Evolutionary conservation across 2,888 invertebrate genomes (phyloP).

Genomic region (Pyrocoelia pectoralis): DNA sequence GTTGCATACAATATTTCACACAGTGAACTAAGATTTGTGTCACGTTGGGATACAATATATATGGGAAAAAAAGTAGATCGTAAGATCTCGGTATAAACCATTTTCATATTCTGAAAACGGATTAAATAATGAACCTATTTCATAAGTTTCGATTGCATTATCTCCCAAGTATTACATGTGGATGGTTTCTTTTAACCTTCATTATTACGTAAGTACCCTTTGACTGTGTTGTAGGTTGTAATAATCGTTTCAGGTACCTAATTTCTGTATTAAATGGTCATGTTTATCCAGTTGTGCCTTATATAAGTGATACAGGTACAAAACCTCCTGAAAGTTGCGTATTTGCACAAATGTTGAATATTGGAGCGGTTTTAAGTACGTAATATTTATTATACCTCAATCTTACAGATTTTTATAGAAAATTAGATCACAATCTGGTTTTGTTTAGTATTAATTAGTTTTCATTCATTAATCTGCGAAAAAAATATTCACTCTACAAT

Average conservation of each 20-base stretch:
- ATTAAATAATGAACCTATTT: not conserved
- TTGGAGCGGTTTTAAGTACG: slow-evolving; percentile 52
- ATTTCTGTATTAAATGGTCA: slow-evolving; percentile 59
- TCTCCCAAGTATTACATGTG: not conserved
- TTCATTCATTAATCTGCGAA: too few species aligned
- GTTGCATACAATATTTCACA: too few species aligned
- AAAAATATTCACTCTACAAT: too few species aligned
- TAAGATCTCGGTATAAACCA: too few species aligned
- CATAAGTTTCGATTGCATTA: not conserved
- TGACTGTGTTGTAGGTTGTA: too few species aligned
- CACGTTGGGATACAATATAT: too few species aligned
- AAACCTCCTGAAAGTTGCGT: slow-evolving; percentile 77
- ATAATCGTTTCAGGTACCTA: not conserved
- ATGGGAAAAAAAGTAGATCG: too few species aligned
- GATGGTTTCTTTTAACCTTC: slow-evolving; percentile 6
- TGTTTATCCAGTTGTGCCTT: slow-evolving; percentile 71
- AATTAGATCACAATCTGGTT: not conserved
- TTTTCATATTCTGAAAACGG: not conserved
- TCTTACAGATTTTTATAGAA: not conserved
- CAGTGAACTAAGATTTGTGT: too few species aligned
- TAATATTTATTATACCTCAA: slow-evolving; percentile 6
- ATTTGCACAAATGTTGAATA: slow-evolving; percentile 74
- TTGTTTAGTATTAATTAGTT: too few species aligned
- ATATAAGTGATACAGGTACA: slow-evolving; percentile 75
- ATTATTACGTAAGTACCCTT: not conserved